Evolutionary conservation across 2,113 vertebrate species (phyloP).

Genomic region (Setophaga petechia): DNA sequence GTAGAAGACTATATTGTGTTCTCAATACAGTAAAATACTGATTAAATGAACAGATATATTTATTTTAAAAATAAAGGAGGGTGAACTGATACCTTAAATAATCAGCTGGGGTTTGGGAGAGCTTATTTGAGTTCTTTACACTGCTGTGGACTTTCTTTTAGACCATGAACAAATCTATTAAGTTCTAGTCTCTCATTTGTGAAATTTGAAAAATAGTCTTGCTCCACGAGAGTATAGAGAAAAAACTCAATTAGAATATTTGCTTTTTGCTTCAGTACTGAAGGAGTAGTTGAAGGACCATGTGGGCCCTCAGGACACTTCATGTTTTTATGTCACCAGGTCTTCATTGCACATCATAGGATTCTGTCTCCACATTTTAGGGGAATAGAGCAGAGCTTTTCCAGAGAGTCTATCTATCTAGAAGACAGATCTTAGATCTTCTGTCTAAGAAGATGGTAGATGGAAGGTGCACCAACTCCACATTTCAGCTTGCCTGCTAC

Average conservation of each 20-base stretch:
- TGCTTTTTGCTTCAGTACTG: not conserved
- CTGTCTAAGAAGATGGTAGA: not conserved
- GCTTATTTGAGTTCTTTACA: not conserved
- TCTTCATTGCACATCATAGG: not conserved
- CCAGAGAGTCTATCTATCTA: not conserved
- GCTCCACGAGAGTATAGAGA: not conserved
- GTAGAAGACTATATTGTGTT: not conserved
- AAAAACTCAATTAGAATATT: not conserved
- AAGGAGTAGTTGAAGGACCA: not conserved
- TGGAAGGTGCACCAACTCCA: not conserved
- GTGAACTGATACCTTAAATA: not conserved
- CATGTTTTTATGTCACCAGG: not conserved
- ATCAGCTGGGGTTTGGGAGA: not conserved
- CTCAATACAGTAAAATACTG: not conserved
- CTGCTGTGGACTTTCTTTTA: not conserved
- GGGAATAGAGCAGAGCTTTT: not conserved
- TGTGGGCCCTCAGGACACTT: fast-evolving
- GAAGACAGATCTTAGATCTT: too few relatives aligned
- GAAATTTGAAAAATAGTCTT: not conserved
- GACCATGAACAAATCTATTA: not conserved
- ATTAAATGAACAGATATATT: not conserved
- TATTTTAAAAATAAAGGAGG: not conserved
- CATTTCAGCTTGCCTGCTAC: not conserved
- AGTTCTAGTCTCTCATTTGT: not conserved
- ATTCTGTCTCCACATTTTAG: not conserved